A percentile compares a stretch with the other conserved stretches of the same genome.
Evolutionary conservation across 2,888 invertebrate genomes (phyloP).

Genomic region (Mycalesis mineus): DNA sequence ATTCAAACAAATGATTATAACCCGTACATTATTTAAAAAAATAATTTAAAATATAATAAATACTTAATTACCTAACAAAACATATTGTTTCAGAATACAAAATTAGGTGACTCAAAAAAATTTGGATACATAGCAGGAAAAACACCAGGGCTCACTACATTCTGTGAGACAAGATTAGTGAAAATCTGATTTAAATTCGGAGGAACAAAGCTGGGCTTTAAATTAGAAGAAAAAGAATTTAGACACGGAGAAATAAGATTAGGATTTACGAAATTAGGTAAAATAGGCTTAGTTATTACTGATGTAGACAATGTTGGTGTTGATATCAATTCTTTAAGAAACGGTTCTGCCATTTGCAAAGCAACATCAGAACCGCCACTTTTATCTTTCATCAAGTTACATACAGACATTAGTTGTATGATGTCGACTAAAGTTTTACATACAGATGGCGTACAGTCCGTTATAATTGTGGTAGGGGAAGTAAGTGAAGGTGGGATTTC

Average conservation of each 20-base stretch:
- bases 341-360: constrained; percentile 43
- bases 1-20: too few relatives aligned
- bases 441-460: constrained; percentile 56
- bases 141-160: constrained; percentile 26
- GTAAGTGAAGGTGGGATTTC: constrained; percentile 15
- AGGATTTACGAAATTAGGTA: constrained; percentile 30
- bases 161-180: constrained; percentile 28
- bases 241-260: constrained; percentile 10
- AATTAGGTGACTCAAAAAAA: neutral
- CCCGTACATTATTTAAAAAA: neutral
- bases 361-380: constrained; percentile 42
- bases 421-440: constrained; percentile 60
- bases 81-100: neutral
- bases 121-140: constrained; percentile 4
- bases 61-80: constrained; percentile 4
- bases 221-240: neutral
- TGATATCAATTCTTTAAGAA: constrained; percentile 45
- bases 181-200: constrained; percentile 36
- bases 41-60: neutral
- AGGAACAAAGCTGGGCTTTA: neutral
- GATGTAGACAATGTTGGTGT: constrained; percentile 42
- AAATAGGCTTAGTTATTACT: constrained; percentile 20
- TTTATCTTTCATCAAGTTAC: constrained; percentile 50
- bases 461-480: constrained; percentile 48
- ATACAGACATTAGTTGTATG: constrained; percentile 57